Conservation (phyloP, 2,113 vertebrate species). For the Anolis sagrei region DNA sequence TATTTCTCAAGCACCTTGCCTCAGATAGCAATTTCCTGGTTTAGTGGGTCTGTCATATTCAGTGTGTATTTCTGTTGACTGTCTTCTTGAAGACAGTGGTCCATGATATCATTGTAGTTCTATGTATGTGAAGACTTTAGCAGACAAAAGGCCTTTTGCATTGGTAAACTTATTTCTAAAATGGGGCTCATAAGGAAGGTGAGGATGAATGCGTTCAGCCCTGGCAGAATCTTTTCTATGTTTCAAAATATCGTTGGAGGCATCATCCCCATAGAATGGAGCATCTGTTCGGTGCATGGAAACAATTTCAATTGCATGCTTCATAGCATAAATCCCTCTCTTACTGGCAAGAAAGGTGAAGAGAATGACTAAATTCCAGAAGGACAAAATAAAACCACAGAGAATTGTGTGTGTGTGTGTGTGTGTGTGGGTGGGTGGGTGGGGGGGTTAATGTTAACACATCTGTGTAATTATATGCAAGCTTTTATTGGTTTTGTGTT, state of each 20-base stretch:
- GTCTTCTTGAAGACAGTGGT: not conserved
- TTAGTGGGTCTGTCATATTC: not conserved
- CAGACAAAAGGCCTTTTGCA: not conserved
- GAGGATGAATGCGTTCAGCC: not conserved
- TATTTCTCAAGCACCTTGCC: no score
- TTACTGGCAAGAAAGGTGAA: not conserved
- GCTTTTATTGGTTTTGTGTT: accelerated
- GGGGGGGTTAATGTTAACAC: not conserved
- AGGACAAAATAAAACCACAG: conserved; percentile 1
- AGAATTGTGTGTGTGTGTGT: conserved; percentile 6
- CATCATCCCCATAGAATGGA: conserved; percentile 11
- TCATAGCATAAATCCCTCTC: not conserved
- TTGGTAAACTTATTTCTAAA: conserved; percentile 19
- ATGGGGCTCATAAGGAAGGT: not conserved
- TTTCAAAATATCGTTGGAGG: conserved; percentile 7
- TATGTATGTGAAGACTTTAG: conserved; percentile 15
- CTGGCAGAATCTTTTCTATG: not conserved
- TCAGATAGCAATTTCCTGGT: no score
- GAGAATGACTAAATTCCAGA: not conserved
- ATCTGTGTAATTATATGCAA: conserved; percentile 9
- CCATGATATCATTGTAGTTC: not conserved
- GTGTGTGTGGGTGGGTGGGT: no score
- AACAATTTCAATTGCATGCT: conserved; percentile 22
- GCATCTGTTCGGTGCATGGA: conserved; percentile 12
- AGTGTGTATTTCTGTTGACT: not conserved